A percentile compares a stretch with the other conserved stretches of the same genome.
These are phyloP conservation scores for Brachionichthys hirsutus DNA, from an alignment of 2,113 vertebrate genomes.

Conservation along the genomic window DNA sequence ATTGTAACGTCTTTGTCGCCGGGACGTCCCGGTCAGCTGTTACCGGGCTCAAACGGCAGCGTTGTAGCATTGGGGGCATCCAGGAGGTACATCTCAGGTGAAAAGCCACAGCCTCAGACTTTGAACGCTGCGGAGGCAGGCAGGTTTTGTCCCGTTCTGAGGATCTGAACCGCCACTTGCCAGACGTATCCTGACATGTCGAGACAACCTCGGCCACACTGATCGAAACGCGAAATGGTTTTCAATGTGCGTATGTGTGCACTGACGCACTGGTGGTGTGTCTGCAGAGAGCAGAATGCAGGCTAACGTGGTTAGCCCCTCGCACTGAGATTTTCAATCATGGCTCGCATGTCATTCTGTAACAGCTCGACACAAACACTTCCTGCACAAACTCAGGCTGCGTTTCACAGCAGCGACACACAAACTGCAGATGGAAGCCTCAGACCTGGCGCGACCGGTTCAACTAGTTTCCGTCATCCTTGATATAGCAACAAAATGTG, in stretches of 20 bases:
- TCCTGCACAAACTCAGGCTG: constrained; percentile 19
- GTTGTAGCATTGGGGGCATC: too few relatives aligned
- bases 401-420: constrained; percentile 26
- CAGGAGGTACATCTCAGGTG: too few relatives aligned
- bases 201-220: constrained; percentile 32
- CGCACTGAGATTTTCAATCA: background rate
- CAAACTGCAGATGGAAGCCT: constrained; percentile 8
- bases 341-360: background rate
- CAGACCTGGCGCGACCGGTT: constrained; percentile 55
- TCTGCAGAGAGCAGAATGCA: background rate
- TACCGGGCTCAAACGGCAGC: too few relatives aligned
- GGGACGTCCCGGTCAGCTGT: too few relatives aligned
- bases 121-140: constrained; percentile 23
- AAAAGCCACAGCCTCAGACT: too few relatives aligned
- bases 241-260: background rate
- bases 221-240: constrained; percentile 46
- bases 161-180: constrained; percentile 52
- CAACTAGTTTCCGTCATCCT: constrained; percentile 47
- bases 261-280: background rate
- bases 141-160: constrained; percentile 79
- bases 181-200: constrained; percentile 77
- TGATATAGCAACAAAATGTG: constrained; percentile 57
- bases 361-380: background rate
- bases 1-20: too few relatives aligned
- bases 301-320: too few relatives aligned